Conservation (phyloP, 2,113 vertebrate species). For the Tetrax tetrax region DNA sequence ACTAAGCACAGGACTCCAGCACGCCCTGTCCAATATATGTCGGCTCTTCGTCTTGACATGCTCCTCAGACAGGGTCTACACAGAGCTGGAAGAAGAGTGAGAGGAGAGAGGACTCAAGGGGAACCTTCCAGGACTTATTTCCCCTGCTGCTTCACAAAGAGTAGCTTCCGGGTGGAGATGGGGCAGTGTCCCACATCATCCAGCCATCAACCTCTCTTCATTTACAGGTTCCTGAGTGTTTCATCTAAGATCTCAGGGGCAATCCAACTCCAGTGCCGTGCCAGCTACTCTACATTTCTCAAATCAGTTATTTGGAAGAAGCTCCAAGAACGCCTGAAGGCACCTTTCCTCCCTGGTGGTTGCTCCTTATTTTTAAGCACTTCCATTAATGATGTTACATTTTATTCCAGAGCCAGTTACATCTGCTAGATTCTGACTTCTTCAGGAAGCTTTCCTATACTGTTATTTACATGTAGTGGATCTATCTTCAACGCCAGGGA, state of each 20-base stretch:
- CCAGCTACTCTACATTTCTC: not conserved
- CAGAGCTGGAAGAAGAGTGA: not conserved
- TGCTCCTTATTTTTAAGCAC: not conserved
- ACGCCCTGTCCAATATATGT: rapidly evolving
- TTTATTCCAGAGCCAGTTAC: not conserved
- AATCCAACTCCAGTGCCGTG: not conserved
- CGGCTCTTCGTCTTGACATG: not conserved
- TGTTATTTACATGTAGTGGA: not conserved
- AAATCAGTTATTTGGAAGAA: not conserved
- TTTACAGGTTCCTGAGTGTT: not conserved
- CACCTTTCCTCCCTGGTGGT: not conserved
- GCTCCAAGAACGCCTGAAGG: not conserved
- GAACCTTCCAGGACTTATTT: not conserved
- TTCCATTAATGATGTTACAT: not conserved
- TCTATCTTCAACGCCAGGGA: not conserved
- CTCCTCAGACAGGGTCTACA: not conserved
- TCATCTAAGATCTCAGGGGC: not conserved
- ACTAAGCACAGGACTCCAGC: not conserved
- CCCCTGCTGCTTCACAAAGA: not conserved
- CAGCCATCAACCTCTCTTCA: not conserved
- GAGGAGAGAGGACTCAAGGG: not conserved
- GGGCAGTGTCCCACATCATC: not conserved
- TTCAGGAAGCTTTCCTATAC: not conserved
- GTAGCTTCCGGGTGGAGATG: not conserved
- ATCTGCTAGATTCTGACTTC: not conserved